Percentiles rank a stretch among this genome's conserved stretches.
Conservation (phyloP, 2,888 invertebrate genomes). For the Aphodius sticticus region DNA sequence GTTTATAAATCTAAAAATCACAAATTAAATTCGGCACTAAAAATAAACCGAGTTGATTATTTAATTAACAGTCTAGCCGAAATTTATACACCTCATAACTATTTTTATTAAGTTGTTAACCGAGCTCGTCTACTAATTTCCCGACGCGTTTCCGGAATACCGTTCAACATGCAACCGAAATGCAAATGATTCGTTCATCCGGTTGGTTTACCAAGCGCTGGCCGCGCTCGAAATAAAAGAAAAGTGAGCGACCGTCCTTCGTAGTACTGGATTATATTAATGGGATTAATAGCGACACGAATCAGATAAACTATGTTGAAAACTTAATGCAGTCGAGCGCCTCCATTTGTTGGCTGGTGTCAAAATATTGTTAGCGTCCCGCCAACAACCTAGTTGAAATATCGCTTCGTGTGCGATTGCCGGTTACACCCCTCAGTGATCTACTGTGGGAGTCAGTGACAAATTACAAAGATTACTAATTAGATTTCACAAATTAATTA, state of each 20-base stretch:
- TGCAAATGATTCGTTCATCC: neutral
- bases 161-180: neutral
- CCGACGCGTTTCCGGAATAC: neutral
- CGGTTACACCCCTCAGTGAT: neutral
- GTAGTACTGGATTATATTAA: neutral
- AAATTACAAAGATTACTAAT: neutral
- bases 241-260: neutral
- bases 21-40: too few relatives aligned
- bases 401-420: neutral
- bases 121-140: neutral
- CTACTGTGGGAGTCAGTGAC: neutral
- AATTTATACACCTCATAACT: neutral
- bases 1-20: too few relatives aligned
- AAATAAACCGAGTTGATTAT: too few relatives aligned
- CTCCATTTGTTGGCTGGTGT: neutral
- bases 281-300: neutral
- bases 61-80: neutral
- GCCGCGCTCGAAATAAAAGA: neutral
- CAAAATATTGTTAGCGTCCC: neutral
- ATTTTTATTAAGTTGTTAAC: neutral
- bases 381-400: neutral
- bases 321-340: neutral
- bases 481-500: neutral
- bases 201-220: too few relatives aligned
- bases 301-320: neutral